Conservation (phyloP, 2,888 invertebrate genomes). For the Megaustenia siamemsis region DNA sequence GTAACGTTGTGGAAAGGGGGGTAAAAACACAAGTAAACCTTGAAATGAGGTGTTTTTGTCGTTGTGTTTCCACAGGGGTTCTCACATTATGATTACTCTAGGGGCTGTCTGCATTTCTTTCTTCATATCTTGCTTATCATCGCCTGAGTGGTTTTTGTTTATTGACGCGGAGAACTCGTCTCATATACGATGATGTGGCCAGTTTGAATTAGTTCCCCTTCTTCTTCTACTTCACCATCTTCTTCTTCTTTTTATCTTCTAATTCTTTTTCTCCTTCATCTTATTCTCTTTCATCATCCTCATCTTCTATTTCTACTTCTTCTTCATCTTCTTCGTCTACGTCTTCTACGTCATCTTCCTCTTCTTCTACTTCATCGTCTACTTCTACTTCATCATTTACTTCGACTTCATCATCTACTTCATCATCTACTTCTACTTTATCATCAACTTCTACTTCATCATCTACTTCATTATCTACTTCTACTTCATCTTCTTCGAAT, state of each 20-base stretch:
- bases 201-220: too few species aligned
- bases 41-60: too few species aligned
- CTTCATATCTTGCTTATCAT: too few species aligned
- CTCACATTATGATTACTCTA: too few species aligned
- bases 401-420: neutral
- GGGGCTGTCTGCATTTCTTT: too few species aligned
- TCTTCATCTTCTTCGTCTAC: neutral
- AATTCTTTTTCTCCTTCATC: neutral
- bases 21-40: too few species aligned
- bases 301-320: neutral
- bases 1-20: too few species aligned
- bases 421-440: neutral
- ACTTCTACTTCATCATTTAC: neutral
- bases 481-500: neutral
- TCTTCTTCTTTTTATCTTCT: neutral
- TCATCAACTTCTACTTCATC: neutral
- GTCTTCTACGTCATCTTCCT: neutral
- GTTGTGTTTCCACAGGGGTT: too few species aligned
- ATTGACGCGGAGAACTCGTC: too few species aligned
- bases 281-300: neutral
- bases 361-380: neutral
- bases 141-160: too few species aligned
- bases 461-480: neutral
- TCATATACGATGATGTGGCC: too few species aligned
- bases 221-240: neutral